Conservation (phyloP, 2,113 vertebrate genomes). For the Labeo catla region DNA sequence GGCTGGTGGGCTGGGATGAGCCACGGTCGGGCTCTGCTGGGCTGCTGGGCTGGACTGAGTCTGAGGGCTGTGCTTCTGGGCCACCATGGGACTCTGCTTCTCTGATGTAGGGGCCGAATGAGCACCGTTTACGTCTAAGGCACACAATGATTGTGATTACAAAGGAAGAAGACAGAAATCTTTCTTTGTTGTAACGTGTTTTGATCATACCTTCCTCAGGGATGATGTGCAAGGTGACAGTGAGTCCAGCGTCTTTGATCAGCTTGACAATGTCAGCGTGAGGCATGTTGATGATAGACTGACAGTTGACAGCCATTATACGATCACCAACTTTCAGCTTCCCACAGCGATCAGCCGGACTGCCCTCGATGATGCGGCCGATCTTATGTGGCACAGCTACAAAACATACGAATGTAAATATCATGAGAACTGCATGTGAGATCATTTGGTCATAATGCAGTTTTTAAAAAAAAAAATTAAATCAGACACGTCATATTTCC, state of each 20-base stretch:
- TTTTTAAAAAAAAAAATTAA: background rate
- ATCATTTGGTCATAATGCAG: background rate
- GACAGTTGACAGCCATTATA: slow-evolving; percentile 97
- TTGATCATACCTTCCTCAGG: slow-evolving; percentile 92
- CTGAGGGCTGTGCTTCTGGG: slow-evolving; percentile 89
- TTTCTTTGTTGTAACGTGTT: background rate
- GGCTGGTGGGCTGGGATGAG: slow-evolving; percentile 64
- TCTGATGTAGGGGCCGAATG: slow-evolving; percentile 92
- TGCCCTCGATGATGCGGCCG: slow-evolving; percentile 96
- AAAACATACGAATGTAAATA: background rate
- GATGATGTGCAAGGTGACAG: slow-evolving; percentile 97
- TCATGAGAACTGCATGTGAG: background rate
- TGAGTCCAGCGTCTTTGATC: slow-evolving; percentile 97
- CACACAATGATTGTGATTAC: background rate
- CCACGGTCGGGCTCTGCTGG: slow-evolving; percentile 70
- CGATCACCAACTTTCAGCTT: slow-evolving; percentile 98
- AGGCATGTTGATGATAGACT: slow-evolving; percentile 99
- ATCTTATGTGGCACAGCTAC: slow-evolving; percentile 98
- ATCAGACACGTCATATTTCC: background rate
- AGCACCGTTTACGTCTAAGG: slow-evolving; percentile 86
- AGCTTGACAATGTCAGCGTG: slow-evolving; percentile 99
- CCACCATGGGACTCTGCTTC: slow-evolving; percentile 98
- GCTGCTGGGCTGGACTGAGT: slow-evolving; percentile 77
- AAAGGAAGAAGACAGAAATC: background rate
- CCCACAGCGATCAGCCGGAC: slow-evolving; percentile 94